Percentiles rank a stretch among this genome's conserved stretches.
These are phyloP conservation scores for Diplogasteroides magnus DNA, from an alignment of 1,140 invertebrate species.

Conservation along the genomic window DNA sequence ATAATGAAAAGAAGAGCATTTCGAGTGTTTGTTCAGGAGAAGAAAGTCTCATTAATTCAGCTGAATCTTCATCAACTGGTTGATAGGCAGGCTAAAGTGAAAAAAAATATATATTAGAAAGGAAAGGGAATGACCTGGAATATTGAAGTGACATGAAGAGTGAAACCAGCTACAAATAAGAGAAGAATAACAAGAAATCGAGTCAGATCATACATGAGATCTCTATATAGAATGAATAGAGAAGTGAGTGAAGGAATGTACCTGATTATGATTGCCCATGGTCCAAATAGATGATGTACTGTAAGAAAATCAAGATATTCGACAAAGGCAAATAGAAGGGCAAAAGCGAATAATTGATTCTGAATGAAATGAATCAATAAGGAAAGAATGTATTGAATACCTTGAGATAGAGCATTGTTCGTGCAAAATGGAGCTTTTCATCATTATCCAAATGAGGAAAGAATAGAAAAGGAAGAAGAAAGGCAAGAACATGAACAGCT, in stretches of 20 bases:
- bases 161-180: slow-evolving; percentile 97
- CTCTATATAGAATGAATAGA: slow-evolving; percentile 21
- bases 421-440: slow-evolving; percentile 52
- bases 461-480: slow-evolving; percentile 57
- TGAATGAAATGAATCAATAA: slow-evolving; percentile 59
- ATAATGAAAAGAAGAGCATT: slow-evolving; percentile 93
- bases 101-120: slow-evolving; percentile 28
- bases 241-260: slow-evolving; percentile 1
- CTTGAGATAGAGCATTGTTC: slow-evolving; percentile 52
- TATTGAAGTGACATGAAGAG: slow-evolving; percentile 88
- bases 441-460: slow-evolving; percentile 61
- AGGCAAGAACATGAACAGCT: slow-evolving; percentile 76
- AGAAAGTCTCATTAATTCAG: slow-evolving; percentile 52
- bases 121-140: slow-evolving; percentile 74
- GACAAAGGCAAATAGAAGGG: slow-evolving; percentile 87
- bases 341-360: slow-evolving; percentile 90
- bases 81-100: slow-evolving; percentile 46
- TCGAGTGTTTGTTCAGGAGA: slow-evolving; percentile 81
- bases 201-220: slow-evolving; percentile 70
- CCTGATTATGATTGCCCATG: slow-evolving; percentile 75
- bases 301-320: slow-evolving; percentile 84
- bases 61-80: slow-evolving; percentile 55
- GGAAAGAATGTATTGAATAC: slow-evolving; percentile 60
- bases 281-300: slow-evolving; percentile 96
- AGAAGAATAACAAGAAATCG: slow-evolving; percentile 90